Conservation (phyloP, 2,113 vertebrate genomes). For the Albula goreensis region DNA sequence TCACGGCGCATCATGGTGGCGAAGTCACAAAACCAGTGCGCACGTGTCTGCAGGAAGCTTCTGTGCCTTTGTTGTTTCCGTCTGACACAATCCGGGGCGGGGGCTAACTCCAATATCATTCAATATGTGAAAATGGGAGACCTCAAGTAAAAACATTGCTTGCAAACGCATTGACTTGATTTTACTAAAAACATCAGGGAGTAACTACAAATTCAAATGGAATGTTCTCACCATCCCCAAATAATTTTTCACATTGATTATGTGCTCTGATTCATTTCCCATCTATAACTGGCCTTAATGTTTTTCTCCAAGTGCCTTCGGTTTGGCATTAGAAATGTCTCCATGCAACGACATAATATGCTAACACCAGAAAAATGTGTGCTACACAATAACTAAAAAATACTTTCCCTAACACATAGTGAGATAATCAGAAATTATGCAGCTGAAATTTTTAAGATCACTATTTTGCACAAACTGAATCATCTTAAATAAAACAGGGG, state of each 20-base stretch:
- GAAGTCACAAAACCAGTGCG: not conserved
- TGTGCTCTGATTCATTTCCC: not conserved
- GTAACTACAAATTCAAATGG: not conserved
- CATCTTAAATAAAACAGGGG: not conserved
- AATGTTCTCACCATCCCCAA: not conserved
- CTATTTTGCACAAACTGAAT: not conserved
- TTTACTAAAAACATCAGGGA: not conserved
- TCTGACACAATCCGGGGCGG: not conserved
- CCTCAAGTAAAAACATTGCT: not conserved
- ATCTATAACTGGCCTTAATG: not conserved
- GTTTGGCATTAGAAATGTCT: not conserved
- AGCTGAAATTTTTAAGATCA: no score
- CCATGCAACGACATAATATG: no score
- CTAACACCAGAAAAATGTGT: no score
- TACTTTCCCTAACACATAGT: no score
- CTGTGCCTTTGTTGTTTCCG: no score
- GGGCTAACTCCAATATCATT: not conserved
- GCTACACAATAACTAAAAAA: no score
- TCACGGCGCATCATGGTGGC: not conserved
- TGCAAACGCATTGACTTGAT: not conserved
- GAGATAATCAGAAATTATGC: not conserved
- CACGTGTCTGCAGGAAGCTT: no score
- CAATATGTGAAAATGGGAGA: not conserved
- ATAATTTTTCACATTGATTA: not conserved
- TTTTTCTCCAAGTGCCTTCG: not conserved